These are phyloP conservation scores for Chrysina gloriosa DNA, from an alignment of 2,888 invertebrate species.

Conservation along the genomic window DNA sequence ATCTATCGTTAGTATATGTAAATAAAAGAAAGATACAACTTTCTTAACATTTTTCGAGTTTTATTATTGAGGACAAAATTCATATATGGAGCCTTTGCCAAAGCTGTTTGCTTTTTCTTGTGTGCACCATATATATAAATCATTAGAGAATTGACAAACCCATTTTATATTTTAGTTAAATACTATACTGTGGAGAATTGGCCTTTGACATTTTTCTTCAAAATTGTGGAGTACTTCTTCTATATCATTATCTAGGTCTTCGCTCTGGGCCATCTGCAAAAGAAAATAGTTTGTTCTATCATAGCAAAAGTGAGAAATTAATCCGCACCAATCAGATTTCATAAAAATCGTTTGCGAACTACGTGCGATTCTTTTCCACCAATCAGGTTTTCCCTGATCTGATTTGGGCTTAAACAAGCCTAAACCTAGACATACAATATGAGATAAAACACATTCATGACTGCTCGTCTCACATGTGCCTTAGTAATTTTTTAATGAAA, in stretches of 20 bases:
- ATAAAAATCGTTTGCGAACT: too few relatives aligned
- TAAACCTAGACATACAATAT: too few relatives aligned
- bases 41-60: conserved; percentile 2
- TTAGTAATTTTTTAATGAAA: too few relatives aligned
- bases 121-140: conserved; percentile 18
- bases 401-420: too few relatives aligned
- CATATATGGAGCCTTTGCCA: conserved; percentile 7
- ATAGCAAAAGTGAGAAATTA: too few relatives aligned
- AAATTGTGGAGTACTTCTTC: conserved; percentile 96
- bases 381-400: too few relatives aligned
- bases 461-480: too few relatives aligned
- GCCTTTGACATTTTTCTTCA: conserved; percentile 86
- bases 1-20: not conserved
- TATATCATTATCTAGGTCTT: conserved; percentile 97
- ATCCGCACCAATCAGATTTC: too few relatives aligned
- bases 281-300: conserved; percentile 48
- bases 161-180: conserved; percentile 79
- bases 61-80: conserved; percentile 6
- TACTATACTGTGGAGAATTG: conserved; percentile 92
- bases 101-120: conserved; percentile 20
- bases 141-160: not conserved
- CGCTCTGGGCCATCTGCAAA: conserved; percentile 83
- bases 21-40: not conserved
- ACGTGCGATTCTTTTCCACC: too few relatives aligned
- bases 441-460: too few relatives aligned